phyloP scores from a whole-genome alignment of 2,797 vertebrate species.

The Moxostoma hubbsi region DNA sequence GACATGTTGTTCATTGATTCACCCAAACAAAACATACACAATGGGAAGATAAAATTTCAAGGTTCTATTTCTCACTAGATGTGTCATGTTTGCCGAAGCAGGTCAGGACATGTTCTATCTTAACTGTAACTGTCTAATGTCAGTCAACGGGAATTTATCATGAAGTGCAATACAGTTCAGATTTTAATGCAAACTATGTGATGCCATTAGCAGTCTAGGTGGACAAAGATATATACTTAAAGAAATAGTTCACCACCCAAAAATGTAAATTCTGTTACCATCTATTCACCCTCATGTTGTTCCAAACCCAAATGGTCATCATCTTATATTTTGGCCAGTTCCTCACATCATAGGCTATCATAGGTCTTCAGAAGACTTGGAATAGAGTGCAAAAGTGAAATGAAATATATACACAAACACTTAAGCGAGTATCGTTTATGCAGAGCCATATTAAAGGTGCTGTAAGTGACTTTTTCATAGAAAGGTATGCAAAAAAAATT shows the following conservation, averaged over 20 bases:
- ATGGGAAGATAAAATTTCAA: slow-evolving; percentile 30
- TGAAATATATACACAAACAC: no score
- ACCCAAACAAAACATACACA: slow-evolving; percentile 9
- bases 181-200: not conserved
- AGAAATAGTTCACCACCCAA: not conserved
- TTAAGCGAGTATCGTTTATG: no score
- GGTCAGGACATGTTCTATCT: slow-evolving; percentile 34
- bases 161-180: not conserved
- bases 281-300: not conserved
- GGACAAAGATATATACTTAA: not conserved
- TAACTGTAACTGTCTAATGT: slow-evolving; percentile 28
- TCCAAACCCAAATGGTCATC: not conserved
- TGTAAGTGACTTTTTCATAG: no score
- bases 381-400: no score
- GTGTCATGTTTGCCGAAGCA: slow-evolving; percentile 27
- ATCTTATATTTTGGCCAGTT: no score
- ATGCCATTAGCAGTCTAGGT: not conserved
- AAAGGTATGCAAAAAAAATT: no score
- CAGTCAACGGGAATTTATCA: slow-evolving; percentile 9
- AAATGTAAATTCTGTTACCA: not conserved
- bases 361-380: no score
- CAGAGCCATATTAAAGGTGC: no score
- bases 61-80: slow-evolving; percentile 32
- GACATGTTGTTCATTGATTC: slow-evolving; percentile 24
- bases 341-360: no score